Conservation (phyloP, 2,797 vertebrate genomes). For the Anas acuta region DNA sequence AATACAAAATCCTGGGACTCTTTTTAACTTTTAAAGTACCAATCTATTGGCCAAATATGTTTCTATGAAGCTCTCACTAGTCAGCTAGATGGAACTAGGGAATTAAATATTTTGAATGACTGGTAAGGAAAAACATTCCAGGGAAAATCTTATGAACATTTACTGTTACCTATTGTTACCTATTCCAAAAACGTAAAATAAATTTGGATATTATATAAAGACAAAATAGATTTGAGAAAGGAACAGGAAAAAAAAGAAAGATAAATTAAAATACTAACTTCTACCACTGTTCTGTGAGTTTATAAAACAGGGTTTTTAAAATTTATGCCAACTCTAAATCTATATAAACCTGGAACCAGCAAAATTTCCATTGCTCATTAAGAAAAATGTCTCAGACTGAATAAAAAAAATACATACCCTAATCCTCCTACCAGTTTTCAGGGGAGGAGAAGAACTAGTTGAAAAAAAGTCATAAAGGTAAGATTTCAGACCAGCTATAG, state of each 20-base stretch:
- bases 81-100: not conserved
- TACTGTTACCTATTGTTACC: not conserved
- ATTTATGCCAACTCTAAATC: not conserved
- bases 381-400: conserved; percentile 16
- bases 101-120: not conserved
- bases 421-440: not conserved
- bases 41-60: not conserved
- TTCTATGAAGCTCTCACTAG: not conserved
- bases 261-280: not conserved
- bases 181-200: not conserved
- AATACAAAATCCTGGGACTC: not conserved
- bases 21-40: not conserved
- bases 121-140: not conserved
- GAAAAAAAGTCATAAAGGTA: not conserved
- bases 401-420: not conserved
- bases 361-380: conserved; percentile 12
- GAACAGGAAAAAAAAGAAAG: not conserved
- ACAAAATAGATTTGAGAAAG: not conserved
- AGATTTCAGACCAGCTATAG: not conserved
- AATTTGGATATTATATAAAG: not conserved
- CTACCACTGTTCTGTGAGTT: not conserved
- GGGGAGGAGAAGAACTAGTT: not conserved
- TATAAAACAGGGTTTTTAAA: not conserved
- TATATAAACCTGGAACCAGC: not conserved
- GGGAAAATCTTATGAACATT: not conserved